A percentile compares a stretch with the other conserved stretches of the same genome.
Conservation (phyloP, 2,888 invertebrate genomes). For the Zhuqinia jingwanae region DNA sequence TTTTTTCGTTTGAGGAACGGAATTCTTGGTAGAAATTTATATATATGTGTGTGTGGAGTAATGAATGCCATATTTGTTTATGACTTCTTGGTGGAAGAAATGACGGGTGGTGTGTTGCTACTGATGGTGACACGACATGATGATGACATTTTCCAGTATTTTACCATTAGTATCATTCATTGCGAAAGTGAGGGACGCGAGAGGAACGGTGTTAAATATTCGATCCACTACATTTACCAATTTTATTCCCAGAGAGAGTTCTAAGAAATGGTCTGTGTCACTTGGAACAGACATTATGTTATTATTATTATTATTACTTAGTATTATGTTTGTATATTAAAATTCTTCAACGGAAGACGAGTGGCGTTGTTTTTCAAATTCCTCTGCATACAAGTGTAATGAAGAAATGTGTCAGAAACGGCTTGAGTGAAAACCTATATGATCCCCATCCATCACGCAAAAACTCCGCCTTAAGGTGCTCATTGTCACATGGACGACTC, state of each 20-base stretch:
- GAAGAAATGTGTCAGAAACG: too few species aligned
- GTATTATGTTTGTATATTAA: too few species aligned
- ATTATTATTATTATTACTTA: slow-evolving; percentile 4
- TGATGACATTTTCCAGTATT: slow-evolving; percentile 68
- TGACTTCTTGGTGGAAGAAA: slow-evolving; percentile 56
- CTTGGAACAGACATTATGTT: background rate
- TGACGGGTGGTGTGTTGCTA: slow-evolving; percentile 63
- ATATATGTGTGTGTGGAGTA: slow-evolving; percentile 35
- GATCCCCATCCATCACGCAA: too few species aligned
- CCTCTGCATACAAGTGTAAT: too few species aligned
- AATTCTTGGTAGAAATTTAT: slow-evolving; percentile 42
- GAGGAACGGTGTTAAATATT: slow-evolving; percentile 23
- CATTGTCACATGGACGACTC: too few species aligned
- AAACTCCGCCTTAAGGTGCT: too few species aligned
- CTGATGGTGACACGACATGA: slow-evolving; percentile 66
- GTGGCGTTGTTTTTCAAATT: too few species aligned
- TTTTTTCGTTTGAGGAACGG: slow-evolving; percentile 52
- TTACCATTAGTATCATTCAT: slow-evolving; percentile 38
- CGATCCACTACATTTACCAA: background rate
- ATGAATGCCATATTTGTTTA: slow-evolving; percentile 71
- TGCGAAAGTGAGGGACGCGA: background rate
- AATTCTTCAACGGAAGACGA: too few species aligned
- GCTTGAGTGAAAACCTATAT: too few species aligned
- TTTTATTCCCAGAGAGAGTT: slow-evolving; percentile 12
- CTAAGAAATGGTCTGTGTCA: slow-evolving; percentile 27